Conservation (phyloP, 2,797 vertebrate species). For the Crocidura indochinensis region DNA sequence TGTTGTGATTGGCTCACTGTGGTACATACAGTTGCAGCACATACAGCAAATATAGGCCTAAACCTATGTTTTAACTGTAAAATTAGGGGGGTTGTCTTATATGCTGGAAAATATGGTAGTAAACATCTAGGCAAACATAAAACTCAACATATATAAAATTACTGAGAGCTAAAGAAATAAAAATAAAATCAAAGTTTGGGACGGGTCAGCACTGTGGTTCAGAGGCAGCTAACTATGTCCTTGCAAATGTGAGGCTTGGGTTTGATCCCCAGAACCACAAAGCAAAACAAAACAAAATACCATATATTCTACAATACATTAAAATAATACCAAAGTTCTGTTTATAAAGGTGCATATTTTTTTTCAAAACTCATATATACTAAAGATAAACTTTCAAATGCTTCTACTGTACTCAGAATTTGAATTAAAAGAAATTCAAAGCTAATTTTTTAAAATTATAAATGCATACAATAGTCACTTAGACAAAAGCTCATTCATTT, state of each 20-base stretch:
- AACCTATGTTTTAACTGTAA: too few relatives aligned
- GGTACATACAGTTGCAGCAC: too few relatives aligned
- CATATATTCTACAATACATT: conserved; percentile 27
- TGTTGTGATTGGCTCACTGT: too few relatives aligned
- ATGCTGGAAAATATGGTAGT: background rate
- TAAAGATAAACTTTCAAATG: conserved; percentile 42
- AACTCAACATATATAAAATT: background rate
- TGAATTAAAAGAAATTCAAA: conserved; percentile 55
- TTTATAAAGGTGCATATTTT: conserved; percentile 41
- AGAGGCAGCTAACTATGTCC: too few relatives aligned
- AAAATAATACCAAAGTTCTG: conserved; percentile 24
- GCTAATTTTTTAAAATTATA: conserved; percentile 58
- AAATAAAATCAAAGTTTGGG: background rate
- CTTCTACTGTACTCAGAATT: conserved; percentile 4
- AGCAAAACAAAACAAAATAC: background rate
- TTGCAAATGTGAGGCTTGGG: too few relatives aligned
- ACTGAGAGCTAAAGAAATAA: conserved; percentile 35
- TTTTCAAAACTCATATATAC: conserved; percentile 23
- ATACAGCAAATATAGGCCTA: too few relatives aligned
- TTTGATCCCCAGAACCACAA: too few relatives aligned
- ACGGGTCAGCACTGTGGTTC: too few relatives aligned
- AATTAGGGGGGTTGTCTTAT: too few relatives aligned
- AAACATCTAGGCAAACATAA: conserved; percentile 52
- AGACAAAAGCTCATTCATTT: conserved; percentile 52
- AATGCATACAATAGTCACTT: background rate